Evolutionary conservation across 2,888 invertebrate species (phyloP).

Genomic region (Ceramica pisi): DNA sequence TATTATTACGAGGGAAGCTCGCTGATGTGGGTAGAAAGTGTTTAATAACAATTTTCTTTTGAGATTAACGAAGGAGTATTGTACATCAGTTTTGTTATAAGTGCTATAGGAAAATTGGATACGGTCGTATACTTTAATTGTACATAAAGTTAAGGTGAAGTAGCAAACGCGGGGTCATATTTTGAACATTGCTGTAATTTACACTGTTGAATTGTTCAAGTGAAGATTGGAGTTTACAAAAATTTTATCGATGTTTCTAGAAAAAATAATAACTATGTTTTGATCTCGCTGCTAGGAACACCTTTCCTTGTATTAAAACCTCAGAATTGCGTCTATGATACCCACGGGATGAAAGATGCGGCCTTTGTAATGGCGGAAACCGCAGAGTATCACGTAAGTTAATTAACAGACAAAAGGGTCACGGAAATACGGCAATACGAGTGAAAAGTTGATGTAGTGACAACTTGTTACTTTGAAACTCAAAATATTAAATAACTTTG

Average conservation of each 20-base stretch:
- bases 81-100: too few relatives aligned
- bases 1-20: neutral
- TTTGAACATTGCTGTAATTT: neutral
- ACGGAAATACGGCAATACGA: constrained; percentile 21
- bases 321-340: constrained; percentile 26
- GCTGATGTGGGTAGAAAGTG: neutral
- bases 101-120: too few relatives aligned
- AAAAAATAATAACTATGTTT: neutral
- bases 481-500: constrained; percentile 3
- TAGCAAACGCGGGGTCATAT: neutral
- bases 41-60: neutral
- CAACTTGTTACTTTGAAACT: constrained; percentile 24
- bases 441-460: constrained; percentile 37
- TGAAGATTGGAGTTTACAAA: neutral
- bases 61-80: too few relatives aligned
- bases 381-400: constrained; percentile 39
- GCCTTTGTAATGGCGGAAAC: constrained; percentile 19
- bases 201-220: neutral
- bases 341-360: constrained; percentile 26
- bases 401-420: constrained; percentile 49
- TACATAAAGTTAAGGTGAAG: neutral
- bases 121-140: too few relatives aligned
- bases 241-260: neutral
- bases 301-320: constrained; percentile 18
- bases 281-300: neutral